Base-by-base conservation (phyloP, 1,140 invertebrate species). In the Heliconius congener region DNA sequence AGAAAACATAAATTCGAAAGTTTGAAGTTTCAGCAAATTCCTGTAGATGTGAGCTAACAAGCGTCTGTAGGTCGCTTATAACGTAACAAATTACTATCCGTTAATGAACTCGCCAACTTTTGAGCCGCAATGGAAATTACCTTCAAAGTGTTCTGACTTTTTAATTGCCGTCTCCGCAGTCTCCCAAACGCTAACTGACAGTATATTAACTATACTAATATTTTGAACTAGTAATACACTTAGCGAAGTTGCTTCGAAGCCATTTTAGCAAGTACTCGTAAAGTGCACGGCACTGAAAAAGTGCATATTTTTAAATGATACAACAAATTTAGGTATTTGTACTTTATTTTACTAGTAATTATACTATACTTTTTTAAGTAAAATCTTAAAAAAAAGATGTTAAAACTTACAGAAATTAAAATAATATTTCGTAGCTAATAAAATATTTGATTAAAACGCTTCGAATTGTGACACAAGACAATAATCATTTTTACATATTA, bases 141-240 rank as follows among this genome's bases (percentile, higher is more conserved):
- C 60, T 66, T 66, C 60, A 66, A 66, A 66, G 60, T 66, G 60
- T 66, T 66, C 13, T 66, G 60, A 66, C 3, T 66, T 66, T 66
- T 66, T 66, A 66, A 66, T 66, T 18, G 27, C 60, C 60, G 27
- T 66, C 60, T 66, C 60, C 60, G 60, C 11, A 55, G 52, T 11
- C 23, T 60, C 57, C 23, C 57, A 60, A 60, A 60, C 57, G 57
- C 23, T 30, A 66, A 30, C 60, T 66, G 27, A 66, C 60, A 66
- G 11, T 66, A 66, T 30, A 66, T 66, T 66, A 66, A 16, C 60
- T 30, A 16, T 66, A 66, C 60, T 66, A 66, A 66, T 66, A 66
- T 66, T 66, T 30, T 30, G 60, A 66, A 66, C 60, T 30, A 66
- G 60, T 66, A 66, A 66, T 5, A 66, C 60, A 66, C 60, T 66